phyloP scores from a whole-genome alignment of 2,888 invertebrate species.

The Callyntrura guangdongensis region DNA sequence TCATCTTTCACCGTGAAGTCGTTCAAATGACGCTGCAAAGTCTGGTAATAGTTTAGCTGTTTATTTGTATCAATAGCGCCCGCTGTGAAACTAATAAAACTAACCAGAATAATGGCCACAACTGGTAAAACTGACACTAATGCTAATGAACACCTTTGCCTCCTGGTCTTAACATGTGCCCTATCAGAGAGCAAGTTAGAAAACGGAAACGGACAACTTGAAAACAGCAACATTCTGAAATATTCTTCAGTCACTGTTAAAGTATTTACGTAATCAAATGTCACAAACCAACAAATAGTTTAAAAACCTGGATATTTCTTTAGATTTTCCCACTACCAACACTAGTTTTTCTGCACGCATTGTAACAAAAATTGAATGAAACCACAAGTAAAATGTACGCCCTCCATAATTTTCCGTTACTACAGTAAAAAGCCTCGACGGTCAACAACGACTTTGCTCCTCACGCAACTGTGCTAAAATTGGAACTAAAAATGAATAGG shows the following conservation, averaged over 20 bases:
- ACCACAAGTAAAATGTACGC: neutral
- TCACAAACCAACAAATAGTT: neutral
- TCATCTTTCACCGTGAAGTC: slow-evolving; percentile 72
- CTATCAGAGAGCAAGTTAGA: neutral
- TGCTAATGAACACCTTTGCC: slow-evolving; percentile 33
- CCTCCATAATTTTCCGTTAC: slow-evolving; percentile 29
- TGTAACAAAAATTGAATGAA: slow-evolving; percentile 13
- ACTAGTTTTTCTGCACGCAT: slow-evolving; percentile 5
- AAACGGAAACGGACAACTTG: slow-evolving; percentile 5
- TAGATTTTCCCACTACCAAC: neutral
- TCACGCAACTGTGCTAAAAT: slow-evolving; percentile 62
- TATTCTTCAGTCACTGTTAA: neutral
- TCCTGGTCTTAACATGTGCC: neutral
- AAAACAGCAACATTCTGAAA: slow-evolving; percentile 59
- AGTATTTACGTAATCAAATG: neutral
- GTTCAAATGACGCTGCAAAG: slow-evolving; percentile 39
- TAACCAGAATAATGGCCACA: slow-evolving; percentile 47
- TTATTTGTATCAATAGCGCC: neutral
- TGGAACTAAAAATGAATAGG: slow-evolving; percentile 53
- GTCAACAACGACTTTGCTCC: slow-evolving; percentile 25
- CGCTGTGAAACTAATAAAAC: neutral
- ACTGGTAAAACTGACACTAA: slow-evolving; percentile 49
- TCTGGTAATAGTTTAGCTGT: slow-evolving; percentile 27
- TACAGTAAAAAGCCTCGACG: neutral
- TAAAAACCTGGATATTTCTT: neutral